A percentile compares a stretch with the other conserved stretches of the same genome.
Evolutionary conservation across 2,113 vertebrate species (phyloP).

Genomic region (Microcebus jonahi): DNA sequence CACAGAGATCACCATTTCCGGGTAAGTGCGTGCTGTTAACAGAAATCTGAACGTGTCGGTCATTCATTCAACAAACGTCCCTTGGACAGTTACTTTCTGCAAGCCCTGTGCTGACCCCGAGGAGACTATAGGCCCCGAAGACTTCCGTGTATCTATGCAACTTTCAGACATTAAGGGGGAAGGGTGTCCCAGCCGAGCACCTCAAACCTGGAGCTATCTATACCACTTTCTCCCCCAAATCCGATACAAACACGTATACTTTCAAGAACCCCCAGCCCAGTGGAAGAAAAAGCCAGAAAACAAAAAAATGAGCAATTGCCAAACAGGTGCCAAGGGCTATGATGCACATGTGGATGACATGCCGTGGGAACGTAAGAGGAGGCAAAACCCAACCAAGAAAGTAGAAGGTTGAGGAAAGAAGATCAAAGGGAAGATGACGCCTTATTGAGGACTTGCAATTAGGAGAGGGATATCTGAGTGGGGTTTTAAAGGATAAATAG

Average conservation of each 20-base stretch:
- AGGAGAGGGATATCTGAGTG: background rate
- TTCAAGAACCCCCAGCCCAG: background rate
- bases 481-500: slow-evolving; percentile 1
- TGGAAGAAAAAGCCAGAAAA: background rate
- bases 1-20: background rate
- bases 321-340: background rate
- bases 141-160: background rate
- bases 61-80: background rate
- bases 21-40: rapidly evolving
- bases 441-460: background rate
- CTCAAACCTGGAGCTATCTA: background rate
- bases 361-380: background rate
- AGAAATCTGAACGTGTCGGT: background rate
- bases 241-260: background rate
- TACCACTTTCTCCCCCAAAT: background rate
- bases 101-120: background rate
- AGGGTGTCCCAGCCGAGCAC: background rate
- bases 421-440: background rate
- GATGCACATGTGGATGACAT: background rate
- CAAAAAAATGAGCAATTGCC: background rate
- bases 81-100: background rate
- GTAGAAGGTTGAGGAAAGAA: background rate
- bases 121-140: background rate
- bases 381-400: background rate
- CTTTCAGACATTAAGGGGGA: background rate